Evolutionary conservation across 2,888 invertebrate genomes (phyloP).

Genomic region (Poecilus cupreus): DNA sequence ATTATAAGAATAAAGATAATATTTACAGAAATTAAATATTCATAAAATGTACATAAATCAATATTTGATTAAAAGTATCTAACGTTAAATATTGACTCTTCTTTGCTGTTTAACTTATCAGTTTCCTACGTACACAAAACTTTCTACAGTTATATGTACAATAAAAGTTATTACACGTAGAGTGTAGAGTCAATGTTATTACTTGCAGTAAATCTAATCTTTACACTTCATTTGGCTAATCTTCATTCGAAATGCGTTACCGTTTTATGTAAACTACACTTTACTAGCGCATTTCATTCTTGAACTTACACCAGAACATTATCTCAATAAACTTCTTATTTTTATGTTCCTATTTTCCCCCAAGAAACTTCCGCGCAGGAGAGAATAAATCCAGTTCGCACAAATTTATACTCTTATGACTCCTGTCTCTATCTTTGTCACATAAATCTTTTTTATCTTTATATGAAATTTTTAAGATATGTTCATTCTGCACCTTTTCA

Average conservation of each 20-base stretch:
- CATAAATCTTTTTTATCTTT: slow-evolving; percentile 18
- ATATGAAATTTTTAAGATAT: background rate
- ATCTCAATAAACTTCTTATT: slow-evolving; percentile 27
- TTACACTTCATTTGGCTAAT: slow-evolving; percentile 1
- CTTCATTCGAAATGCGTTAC: background rate
- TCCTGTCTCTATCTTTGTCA: slow-evolving; percentile 3
- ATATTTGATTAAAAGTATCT: slow-evolving; percentile 13
- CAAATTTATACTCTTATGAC: slow-evolving; percentile 6
- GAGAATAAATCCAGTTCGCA: slow-evolving; percentile 4
- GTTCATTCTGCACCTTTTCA: background rate
- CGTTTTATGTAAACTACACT: background rate
- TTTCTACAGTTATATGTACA: background rate
- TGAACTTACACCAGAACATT: background rate
- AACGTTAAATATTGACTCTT: background rate
- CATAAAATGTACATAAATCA: background rate
- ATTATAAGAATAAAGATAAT: background rate
- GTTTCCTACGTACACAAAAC: slow-evolving; percentile 9
- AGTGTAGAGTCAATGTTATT: background rate
- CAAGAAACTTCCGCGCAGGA: background rate
- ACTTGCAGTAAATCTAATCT: background rate
- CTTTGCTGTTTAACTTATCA: background rate
- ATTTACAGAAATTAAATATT: background rate
- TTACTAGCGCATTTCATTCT: background rate
- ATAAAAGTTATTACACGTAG: background rate
- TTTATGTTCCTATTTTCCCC: slow-evolving; percentile 5